A percentile compares a stretch with the other conserved stretches of the same genome.
Conservation (phyloP, 2,888 invertebrate species). For the Eubasilissa splendida region DNA sequence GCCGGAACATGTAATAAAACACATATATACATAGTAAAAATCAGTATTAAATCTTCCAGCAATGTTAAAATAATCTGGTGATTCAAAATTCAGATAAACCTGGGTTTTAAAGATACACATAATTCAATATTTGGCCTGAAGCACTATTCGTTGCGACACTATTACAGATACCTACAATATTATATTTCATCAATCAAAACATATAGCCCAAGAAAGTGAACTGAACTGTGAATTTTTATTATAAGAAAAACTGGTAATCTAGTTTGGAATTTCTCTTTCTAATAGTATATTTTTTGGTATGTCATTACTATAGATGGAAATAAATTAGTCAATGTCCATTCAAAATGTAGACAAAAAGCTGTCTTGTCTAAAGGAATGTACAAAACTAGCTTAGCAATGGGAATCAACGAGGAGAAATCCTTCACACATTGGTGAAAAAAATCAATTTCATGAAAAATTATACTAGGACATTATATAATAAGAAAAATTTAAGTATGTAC, state of each 20-base stretch:
- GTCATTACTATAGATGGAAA: not conserved
- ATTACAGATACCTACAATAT: not conserved
- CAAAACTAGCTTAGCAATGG: not conserved
- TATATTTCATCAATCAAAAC: too few species aligned
- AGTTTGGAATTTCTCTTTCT: conserved; percentile 5
- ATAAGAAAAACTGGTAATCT: not conserved
- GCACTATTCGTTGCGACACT: conserved; percentile 27
- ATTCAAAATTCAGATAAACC: not conserved
- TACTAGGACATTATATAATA: not conserved
- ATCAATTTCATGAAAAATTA: not conserved
- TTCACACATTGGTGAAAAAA: too few species aligned
- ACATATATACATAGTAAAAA: conserved; percentile 2
- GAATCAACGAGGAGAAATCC: too few species aligned
- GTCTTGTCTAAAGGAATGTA: conserved; percentile 9
- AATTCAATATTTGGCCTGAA: conserved; percentile 24
- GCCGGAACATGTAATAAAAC: not conserved
- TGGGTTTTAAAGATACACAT: not conserved
- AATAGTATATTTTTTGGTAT: conserved; percentile 15
- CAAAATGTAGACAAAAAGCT: conserved; percentile 14
- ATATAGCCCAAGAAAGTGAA: too few species aligned
- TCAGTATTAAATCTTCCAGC: not conserved
- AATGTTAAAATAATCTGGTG: not conserved
- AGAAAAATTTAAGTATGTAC: conserved; percentile 6
- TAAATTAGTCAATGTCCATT: conserved; percentile 1
- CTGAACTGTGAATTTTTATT: too few species aligned